phyloP scores from a whole-genome alignment of 2,113 vertebrate species.

The Xerus inauris region DNA sequence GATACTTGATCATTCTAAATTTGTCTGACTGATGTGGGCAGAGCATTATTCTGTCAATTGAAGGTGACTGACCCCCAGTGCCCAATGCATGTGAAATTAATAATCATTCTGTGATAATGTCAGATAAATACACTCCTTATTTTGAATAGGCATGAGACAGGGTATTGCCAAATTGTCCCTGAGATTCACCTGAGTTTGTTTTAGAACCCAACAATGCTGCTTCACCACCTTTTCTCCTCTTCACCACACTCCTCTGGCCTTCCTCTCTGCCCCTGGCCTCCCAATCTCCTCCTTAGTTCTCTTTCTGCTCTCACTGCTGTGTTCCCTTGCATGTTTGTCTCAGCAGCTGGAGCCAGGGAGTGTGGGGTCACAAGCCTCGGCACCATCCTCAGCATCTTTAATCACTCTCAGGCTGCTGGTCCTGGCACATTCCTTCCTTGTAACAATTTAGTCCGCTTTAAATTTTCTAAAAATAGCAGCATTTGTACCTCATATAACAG shows the following conservation, averaged over 20 bases:
- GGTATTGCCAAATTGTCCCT: not conserved
- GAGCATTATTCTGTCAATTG: not conserved
- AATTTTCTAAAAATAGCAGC: constrained; percentile 63
- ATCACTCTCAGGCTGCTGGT: not conserved
- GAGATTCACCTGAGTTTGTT: not conserved
- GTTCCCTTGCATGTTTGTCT: not conserved
- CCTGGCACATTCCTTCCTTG: constrained; percentile 42
- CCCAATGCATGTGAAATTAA: not conserved
- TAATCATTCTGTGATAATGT: not conserved
- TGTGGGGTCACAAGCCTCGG: not conserved
- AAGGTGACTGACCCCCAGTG: not conserved
- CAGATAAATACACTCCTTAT: not conserved
- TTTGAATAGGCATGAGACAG: not conserved
- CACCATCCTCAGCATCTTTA: not conserved
- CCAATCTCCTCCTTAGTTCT: not conserved
- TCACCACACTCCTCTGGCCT: not conserved
- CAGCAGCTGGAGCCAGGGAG: not conserved
- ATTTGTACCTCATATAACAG: constrained; percentile 31
- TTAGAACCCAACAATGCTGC: not conserved
- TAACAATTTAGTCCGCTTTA: constrained; percentile 38
- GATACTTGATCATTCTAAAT: not conserved
- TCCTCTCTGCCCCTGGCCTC: not conserved
- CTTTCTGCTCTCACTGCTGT: not conserved
- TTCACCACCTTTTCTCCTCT: not conserved
- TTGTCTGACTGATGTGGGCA: not conserved